phyloP scores from a whole-genome alignment of 2,888 invertebrate genomes.

The Chaetoderma sp. region DNA sequence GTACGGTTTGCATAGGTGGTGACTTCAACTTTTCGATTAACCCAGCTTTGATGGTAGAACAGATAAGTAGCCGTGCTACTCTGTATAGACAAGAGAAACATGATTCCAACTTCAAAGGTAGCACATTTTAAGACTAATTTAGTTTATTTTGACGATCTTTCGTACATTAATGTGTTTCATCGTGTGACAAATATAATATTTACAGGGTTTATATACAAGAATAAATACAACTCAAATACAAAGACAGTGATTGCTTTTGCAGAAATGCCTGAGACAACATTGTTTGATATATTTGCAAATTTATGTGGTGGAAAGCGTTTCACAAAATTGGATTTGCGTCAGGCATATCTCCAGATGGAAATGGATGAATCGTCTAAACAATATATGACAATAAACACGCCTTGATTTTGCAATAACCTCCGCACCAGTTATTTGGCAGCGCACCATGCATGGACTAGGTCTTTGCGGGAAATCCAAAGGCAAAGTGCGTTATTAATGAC shows the following conservation, averaged over 20 bases:
- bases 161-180: too few species aligned
- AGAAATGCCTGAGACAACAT: constrained; percentile 42
- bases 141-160: too few species aligned
- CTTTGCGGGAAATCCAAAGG: neutral
- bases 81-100: too few species aligned
- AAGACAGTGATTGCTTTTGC: too few species aligned
- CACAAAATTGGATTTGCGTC: constrained; percentile 22
- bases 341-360: constrained; percentile 26
- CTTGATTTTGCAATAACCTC: neutral
- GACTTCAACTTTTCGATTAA: constrained; percentile 47
- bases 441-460: constrained; percentile 8
- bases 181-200: too few species aligned
- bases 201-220: too few species aligned
- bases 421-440: neutral
- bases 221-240: too few species aligned
- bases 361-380: constrained; percentile 28
- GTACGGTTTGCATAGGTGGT: constrained; percentile 40
- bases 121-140: too few species aligned
- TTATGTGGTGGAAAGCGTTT: constrained; percentile 33
- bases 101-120: too few species aligned
- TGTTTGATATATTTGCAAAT: constrained; percentile 45
- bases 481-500: neutral
- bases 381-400: constrained; percentile 7
- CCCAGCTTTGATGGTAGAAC: constrained; percentile 47
- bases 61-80: too few species aligned